Evolutionary conservation across 2,113 vertebrate species (phyloP).

Genomic region (Nannobrachium achirus): DNA sequence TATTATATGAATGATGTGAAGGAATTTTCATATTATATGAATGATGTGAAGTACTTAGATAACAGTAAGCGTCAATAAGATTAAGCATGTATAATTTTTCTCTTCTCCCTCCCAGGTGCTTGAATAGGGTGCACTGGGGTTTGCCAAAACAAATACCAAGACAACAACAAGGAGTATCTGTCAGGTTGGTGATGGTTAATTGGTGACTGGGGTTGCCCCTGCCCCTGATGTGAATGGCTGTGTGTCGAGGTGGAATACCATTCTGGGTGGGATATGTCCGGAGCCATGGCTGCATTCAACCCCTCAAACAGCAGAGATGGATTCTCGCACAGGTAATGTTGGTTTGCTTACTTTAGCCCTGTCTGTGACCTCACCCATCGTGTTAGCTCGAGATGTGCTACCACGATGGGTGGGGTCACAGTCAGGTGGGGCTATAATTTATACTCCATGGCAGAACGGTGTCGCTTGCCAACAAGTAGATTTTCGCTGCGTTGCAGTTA

Average conservation of each 20-base stretch:
- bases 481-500: no score
- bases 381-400: no score
- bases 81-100: neutral
- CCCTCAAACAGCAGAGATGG: conserved; percentile 53
- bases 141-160: neutral
- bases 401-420: no score
- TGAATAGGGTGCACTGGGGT: neutral
- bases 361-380: no score
- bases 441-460: no score
- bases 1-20: no score
- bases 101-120: conserved; percentile 7
- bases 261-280: conserved; percentile 74
- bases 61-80: no score
- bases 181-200: conserved; percentile 47
- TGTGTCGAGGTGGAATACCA: conserved; percentile 74
- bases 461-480: no score
- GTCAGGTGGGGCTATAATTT: no score
- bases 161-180: neutral
- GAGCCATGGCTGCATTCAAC: conserved; percentile 60
- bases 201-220: conserved; percentile 55
- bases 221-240: conserved; percentile 78
- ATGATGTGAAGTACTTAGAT: no score
- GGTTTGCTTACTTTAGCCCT: no score
- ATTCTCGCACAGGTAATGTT: conserved; percentile 65
- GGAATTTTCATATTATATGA: no score